These are phyloP conservation scores for Drosophila stalkeri DNA, from an alignment of 2,888 invertebrate species.

Conservation along the genomic window DNA sequence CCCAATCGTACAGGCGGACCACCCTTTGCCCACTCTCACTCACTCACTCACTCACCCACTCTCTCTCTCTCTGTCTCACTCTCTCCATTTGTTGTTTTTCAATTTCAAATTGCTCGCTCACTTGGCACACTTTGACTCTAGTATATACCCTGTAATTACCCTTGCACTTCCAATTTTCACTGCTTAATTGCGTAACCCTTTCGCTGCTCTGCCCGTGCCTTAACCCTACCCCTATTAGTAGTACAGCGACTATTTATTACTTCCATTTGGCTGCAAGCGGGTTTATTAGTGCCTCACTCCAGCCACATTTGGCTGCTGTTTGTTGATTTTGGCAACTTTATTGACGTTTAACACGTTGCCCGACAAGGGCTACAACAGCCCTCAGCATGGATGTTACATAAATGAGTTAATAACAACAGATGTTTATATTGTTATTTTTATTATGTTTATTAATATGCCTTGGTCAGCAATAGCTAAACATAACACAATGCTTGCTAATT, in stretches of 20 bases:
- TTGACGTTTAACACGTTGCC: slow-evolving; percentile 78
- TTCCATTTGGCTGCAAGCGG: slow-evolving; percentile 74
- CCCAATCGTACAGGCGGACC: slow-evolving; percentile 10
- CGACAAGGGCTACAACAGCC: slow-evolving; percentile 38
- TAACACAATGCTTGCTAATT: slow-evolving; percentile 18
- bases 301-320: slow-evolving; percentile 32
- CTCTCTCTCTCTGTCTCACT: too few species aligned
- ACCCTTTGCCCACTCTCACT: slow-evolving; percentile 10
- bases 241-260: slow-evolving; percentile 48
- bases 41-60: neutral
- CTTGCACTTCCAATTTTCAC: slow-evolving; percentile 59
- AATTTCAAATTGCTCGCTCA: slow-evolving; percentile 34
- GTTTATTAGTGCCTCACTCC: slow-evolving; percentile 34
- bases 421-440: slow-evolving; percentile 67
- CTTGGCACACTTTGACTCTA: slow-evolving; percentile 53
- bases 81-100: slow-evolving; percentile 27
- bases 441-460: slow-evolving; percentile 46
- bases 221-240: slow-evolving; percentile 19
- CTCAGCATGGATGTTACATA: slow-evolving; percentile 34
- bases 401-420: slow-evolving; percentile 66
- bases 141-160: slow-evolving; percentile 57
- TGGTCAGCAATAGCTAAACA: slow-evolving; percentile 3
- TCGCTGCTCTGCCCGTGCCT: neutral
- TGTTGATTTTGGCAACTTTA: slow-evolving; percentile 79
- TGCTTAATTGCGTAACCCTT: slow-evolving; percentile 51